Evolutionary conservation across 2,797 vertebrate genomes (phyloP).

Genomic region (Xiphorhynchus erythropygius): DNA sequence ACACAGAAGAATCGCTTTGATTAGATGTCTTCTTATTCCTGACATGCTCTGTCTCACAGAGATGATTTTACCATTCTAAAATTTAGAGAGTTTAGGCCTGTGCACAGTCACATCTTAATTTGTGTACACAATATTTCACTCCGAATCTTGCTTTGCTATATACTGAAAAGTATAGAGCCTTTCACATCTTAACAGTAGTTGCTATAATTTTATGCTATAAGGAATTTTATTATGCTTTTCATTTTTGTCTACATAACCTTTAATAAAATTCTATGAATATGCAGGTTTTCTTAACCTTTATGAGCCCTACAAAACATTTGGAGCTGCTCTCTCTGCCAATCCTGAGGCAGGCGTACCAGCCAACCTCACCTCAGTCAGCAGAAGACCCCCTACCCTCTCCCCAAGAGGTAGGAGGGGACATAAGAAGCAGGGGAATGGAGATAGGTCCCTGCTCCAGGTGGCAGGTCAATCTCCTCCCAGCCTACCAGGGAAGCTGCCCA

Average conservation of each 20-base stretch:
- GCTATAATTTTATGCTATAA: neutral
- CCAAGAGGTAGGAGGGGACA: neutral
- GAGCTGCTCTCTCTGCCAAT: neutral
- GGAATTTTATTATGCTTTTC: neutral
- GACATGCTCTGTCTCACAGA: neutral
- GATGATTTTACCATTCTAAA: neutral
- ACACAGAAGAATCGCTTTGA: neutral
- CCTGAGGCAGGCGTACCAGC: neutral
- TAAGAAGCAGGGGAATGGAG: neutral
- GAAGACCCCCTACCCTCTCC: neutral
- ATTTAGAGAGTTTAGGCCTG: neutral
- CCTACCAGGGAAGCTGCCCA: neutral
- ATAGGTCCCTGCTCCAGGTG: rapidly evolving
- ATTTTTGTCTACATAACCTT: neutral
- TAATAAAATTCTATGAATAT: neutral
- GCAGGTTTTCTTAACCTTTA: neutral
- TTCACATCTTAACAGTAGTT: neutral
- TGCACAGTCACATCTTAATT: neutral
- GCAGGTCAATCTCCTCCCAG: neutral
- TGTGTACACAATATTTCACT: neutral
- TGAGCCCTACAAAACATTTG: neutral
- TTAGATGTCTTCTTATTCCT: neutral
- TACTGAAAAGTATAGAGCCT: neutral
- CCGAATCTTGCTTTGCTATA: neutral
- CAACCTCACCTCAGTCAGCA: neutral